Evolutionary conservation across 1,140 invertebrate species (phyloP).

Genomic region (Coptotermes formosanus): DNA sequence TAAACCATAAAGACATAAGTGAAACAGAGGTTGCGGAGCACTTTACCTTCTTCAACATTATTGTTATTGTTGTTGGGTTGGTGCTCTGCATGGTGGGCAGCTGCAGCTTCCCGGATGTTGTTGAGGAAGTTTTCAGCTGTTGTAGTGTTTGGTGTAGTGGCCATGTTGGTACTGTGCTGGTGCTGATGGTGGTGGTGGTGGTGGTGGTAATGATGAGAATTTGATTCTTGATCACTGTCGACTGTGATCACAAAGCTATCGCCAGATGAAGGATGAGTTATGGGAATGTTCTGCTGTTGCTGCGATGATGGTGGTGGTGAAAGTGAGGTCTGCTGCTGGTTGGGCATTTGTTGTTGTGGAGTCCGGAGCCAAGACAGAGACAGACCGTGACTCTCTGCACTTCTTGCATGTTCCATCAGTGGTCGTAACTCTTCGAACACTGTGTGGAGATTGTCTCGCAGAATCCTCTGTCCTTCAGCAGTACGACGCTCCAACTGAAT

Average conservation of each 20-base stretch:
- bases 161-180: not conserved
- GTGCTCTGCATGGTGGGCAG: not conserved
- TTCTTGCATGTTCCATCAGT: conserved; percentile 50
- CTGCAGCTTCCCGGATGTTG: conserved; percentile 27
- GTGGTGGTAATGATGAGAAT: not conserved
- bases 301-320: not conserved
- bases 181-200: not conserved
- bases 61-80: conserved; percentile 26
- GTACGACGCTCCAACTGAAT: conserved; percentile 39
- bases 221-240: not conserved
- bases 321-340: not conserved
- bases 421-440: conserved; percentile 54
- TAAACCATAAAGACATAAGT: no score
- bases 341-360: not conserved
- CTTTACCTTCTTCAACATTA: conserved; percentile 26
- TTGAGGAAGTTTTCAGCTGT: conserved; percentile 24
- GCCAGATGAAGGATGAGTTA: not conserved
- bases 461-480: conserved; percentile 49
- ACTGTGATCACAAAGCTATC: conserved; percentile 27
- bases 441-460: conserved; percentile 53
- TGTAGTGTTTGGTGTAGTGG: not conserved
- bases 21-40: not conserved
- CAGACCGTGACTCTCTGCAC: conserved; percentile 34
- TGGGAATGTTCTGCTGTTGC: not conserved
- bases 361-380: conserved; percentile 26